phyloP scores from a whole-genome alignment of 2,113 vertebrate species.

The Blennius ocellaris region DNA sequence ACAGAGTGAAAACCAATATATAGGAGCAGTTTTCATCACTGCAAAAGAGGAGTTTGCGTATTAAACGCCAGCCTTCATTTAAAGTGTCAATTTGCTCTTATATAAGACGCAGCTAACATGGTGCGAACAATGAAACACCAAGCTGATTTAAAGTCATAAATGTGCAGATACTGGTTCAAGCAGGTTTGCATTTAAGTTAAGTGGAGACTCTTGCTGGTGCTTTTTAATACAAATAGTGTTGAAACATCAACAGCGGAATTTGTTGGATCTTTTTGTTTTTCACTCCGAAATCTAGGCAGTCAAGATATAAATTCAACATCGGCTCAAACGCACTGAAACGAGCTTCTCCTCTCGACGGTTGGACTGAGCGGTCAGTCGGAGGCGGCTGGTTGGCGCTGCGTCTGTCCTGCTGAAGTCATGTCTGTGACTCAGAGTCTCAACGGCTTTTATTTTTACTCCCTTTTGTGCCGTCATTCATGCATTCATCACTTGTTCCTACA shows the following conservation, averaged over 20 bases:
- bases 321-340: constrained; percentile 16
- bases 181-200: background rate
- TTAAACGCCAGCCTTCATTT: no score
- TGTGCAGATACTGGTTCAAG: background rate
- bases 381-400: constrained; percentile 46
- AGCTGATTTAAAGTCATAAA: background rate
- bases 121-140: no score
- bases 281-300: background rate
- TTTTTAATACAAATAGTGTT: background rate
- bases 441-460: constrained; percentile 37
- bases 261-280: no score
- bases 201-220: constrained; percentile 2
- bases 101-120: no score
- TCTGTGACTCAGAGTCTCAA: constrained; percentile 61
- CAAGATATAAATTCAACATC: constrained; percentile 9
- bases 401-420: constrained; percentile 69
- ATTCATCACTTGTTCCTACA: constrained; percentile 50
- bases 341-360: constrained; percentile 25
- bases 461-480: constrained; percentile 27
- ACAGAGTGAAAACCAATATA: background rate
- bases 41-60: no score
- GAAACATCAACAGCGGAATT: no score
- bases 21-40: no score
- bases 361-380: constrained; percentile 54
- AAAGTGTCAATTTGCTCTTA: no score